phyloP scores from a whole-genome alignment of 92 coral and sea anemone species.

The Paramuricea clavata region DNA sequence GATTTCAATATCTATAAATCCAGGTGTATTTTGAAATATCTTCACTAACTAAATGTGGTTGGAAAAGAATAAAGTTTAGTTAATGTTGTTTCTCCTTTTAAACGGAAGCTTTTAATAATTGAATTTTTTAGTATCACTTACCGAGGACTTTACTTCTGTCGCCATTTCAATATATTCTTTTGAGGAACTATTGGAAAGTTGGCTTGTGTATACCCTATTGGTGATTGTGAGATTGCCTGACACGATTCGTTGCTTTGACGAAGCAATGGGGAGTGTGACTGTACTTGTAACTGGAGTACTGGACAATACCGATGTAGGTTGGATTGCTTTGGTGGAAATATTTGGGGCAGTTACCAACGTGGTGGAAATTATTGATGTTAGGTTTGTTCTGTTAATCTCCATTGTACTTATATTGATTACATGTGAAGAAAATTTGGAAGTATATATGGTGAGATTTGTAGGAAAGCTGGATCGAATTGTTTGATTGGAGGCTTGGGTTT shows the following conservation, averaged over 20 bases:
- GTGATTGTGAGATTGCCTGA: constrained; percentile 15
- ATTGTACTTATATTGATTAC: neutral
- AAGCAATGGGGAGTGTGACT: neutral
- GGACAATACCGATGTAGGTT: neutral
- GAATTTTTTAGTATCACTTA: neutral
- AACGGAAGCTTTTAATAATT: neutral
- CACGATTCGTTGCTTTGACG: constrained; percentile 23
- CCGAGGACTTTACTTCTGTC: constrained; percentile 8
- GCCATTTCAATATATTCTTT: constrained; percentile 14
- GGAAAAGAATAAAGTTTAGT: neutral
- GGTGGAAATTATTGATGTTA: neutral
- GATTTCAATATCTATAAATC: constrained; percentile 18
- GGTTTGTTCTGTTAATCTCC: neutral
- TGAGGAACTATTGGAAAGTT: constrained; percentile 38
- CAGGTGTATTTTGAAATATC: neutral
- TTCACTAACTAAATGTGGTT: constrained; percentile 3
- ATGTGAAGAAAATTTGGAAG: neutral
- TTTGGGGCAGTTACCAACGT: neutral
- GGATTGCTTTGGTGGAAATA: neutral
- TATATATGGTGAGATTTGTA: neutral
- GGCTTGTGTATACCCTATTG: constrained; percentile 3
- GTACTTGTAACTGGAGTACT: neutral
- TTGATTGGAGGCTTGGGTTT: neutral
- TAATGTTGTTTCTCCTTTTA: neutral
- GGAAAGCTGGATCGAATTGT: neutral